Evolutionary conservation across 1,140 invertebrate species (phyloP), one percentile per base, ranked within the genome.

Genomic region (Macrobrachium rosenbergii): DNA sequence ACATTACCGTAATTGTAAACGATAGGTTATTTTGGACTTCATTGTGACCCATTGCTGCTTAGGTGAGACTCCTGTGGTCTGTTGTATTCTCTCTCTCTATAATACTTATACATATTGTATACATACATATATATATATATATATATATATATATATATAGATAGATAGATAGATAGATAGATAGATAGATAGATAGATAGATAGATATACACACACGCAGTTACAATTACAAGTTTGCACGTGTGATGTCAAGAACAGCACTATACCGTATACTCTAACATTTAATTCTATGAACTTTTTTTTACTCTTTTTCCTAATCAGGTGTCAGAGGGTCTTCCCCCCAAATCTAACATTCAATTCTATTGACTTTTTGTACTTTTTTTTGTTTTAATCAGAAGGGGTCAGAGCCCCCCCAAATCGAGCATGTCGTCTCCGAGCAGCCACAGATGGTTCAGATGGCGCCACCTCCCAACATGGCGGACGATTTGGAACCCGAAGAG

Each of bases 371-470:
- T 17, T 37, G 1, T 37, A 37, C 17, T 17, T 17, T 10, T 23
- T 28, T 12, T 64, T 60, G 52, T n/a, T n/a, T n/a, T 63, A 28
- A 43, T n/a, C 83, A 88, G 83, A 88, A 88, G 78, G 83, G 78
- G 16, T 76, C 88, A 21, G 82, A 88, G 62, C 83, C 83, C 14
- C 88, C 82, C 17, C 83, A 84, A 63, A 88, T 86, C n/a, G 83
- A 88, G 23, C 83, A 84, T 84, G 82, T 86, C 67, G 69, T 88
- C 59, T 85, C 88, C 21, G 83, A 88, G 63, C 82, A 88, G 82
- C 83, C 88, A 28, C 80, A 83, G 80, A 88, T 88, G 88, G 88
- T 84, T 12, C 82, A 88, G 52, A 75, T 84, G 72, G 88, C 88
- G 16, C 88, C 88, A 16, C 82, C 82, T 0, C 83, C 82, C 28